These are phyloP conservation scores for Talpa occidentalis DNA, from an alignment of 2,113 vertebrate species.

Conservation along the genomic window DNA sequence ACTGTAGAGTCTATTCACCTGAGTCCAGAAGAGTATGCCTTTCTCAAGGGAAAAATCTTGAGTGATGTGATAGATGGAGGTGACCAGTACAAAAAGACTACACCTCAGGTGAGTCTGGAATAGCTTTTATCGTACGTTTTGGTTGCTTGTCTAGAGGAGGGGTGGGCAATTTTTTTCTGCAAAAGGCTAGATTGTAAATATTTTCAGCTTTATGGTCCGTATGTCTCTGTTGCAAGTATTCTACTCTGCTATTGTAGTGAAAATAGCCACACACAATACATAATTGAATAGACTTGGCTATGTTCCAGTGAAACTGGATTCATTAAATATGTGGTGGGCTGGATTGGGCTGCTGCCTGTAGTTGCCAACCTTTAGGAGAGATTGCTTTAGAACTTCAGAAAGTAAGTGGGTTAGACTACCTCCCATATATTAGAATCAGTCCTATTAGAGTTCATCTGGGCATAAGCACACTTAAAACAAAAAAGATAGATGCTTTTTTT, in stretches of 20 bases:
- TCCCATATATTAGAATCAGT: background rate
- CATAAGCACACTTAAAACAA: constrained; percentile 10
- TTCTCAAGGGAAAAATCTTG: constrained; percentile 91
- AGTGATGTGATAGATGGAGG: constrained; percentile 91
- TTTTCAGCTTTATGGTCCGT: background rate
- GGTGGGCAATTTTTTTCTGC: background rate
- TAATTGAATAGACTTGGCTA: background rate
- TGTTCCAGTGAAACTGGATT: background rate
- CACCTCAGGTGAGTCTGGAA: constrained; percentile 88
- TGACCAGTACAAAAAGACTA: constrained; percentile 95
- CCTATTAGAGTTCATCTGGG: background rate
- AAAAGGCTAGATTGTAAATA: constrained; percentile 20
- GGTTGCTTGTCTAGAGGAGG: constrained; percentile 7
- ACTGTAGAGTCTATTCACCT: constrained; percentile 92
- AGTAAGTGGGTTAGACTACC: background rate
- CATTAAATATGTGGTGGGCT: background rate
- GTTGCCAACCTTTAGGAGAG: constrained; percentile 14
- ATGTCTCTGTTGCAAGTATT: background rate
- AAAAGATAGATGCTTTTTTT: constrained; percentile 49
- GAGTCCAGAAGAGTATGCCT: constrained; percentile 90
- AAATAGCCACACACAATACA: background rate
- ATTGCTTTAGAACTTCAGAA: constrained; percentile 36
- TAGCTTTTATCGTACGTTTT: background rate
- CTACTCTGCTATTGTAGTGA: background rate
- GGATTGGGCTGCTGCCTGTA: background rate